Base-by-base conservation (phyloP, 1,140 invertebrate genomes). In the Lordiphosa mommai region DNA sequence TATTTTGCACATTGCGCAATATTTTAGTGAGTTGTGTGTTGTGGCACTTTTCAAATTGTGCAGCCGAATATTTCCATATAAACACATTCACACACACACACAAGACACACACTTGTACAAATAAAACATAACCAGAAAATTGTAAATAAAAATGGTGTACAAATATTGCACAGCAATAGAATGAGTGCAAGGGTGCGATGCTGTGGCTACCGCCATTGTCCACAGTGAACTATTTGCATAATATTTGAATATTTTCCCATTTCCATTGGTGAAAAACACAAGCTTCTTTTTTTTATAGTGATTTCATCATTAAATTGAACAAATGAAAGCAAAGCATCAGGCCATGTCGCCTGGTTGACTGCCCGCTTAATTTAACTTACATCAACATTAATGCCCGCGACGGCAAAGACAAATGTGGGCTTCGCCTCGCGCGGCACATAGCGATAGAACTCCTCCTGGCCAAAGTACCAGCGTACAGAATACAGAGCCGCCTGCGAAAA, bases 391-490 rank as follows among this genome's bases (percentile, higher is more conserved):
- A 94, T 92, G 44, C 93, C 94, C 0, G 92, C 92, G 16, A 93
- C 87, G 1, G 92, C 91, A 71, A 94, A 94, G 2, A 94, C 92
- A 80, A 93, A 91, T 17, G 92, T 93, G 0, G 92, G 92, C 2
- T 93, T 93, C 84, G 91, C 91, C 76, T 94, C 93, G 52, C 93
- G 91, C 4, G 93, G 93, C 68, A 93, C 92, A 74, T 91, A 94
- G 61, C 93, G 89, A 88, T 94, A 94, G 91, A 97, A 97, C 89
- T 97, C 95, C 12, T 92, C 91, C 36, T 93, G 93, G 33, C 93
- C 92, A 40, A 93, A 91, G 88, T 96, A 96, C 95, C 95, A 96
- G 88, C 95, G 93, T 65, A 96, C 94, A 1, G 94, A 94, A 87
- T 97, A 96, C 2, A 97, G 91, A 5, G 92, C 89, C 13, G 92